These are phyloP conservation scores for Pseudomyrmex gracilis DNA, from an alignment of 1,140 invertebrate species.

Conservation along the genomic window DNA sequence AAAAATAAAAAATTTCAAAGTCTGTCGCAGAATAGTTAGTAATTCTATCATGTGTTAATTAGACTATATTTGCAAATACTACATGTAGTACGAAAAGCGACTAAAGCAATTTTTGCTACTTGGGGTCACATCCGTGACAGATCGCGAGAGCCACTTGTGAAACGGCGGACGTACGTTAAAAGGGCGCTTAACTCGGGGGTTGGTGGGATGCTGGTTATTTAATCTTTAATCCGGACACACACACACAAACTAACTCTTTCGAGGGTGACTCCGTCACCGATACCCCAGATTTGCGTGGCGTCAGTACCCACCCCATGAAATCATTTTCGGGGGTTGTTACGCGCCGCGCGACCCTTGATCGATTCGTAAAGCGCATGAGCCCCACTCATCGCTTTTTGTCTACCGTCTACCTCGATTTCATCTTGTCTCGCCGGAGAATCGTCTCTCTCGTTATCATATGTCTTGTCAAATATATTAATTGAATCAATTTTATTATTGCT, in stretches of 20 bases:
- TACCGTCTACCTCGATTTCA: not conserved
- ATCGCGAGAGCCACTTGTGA: slow-evolving; percentile 54
- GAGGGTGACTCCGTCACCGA: slow-evolving; percentile 83
- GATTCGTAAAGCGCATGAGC: slow-evolving; percentile 29
- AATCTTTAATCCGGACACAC: slow-evolving; percentile 84
- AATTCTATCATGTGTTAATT: not conserved
- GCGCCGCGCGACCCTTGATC: slow-evolving; percentile 30
- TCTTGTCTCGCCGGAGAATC: not conserved
- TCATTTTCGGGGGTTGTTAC: slow-evolving; percentile 65
- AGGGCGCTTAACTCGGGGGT: slow-evolving; percentile 70
- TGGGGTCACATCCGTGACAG: not conserved
- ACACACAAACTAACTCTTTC: slow-evolving; percentile 56
- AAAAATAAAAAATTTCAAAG: no score
- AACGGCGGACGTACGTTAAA: slow-evolving; percentile 68
- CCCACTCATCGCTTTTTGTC: slow-evolving; percentile 15
- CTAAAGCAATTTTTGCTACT: slow-evolving; percentile 9
- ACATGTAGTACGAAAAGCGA: not conserved
- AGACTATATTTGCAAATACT: not conserved
- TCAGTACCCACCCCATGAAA: slow-evolving; percentile 64
- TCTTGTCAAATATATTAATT: no score
- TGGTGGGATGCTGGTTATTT: slow-evolving; percentile 83
- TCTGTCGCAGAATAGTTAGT: no score
- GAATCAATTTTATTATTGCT: no score
- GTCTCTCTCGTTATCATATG: no score
- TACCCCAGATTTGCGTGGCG: slow-evolving; percentile 70